Evolutionary conservation across 1,140 invertebrate genomes (phyloP).

Genomic region (Drosophila paulistorum): DNA sequence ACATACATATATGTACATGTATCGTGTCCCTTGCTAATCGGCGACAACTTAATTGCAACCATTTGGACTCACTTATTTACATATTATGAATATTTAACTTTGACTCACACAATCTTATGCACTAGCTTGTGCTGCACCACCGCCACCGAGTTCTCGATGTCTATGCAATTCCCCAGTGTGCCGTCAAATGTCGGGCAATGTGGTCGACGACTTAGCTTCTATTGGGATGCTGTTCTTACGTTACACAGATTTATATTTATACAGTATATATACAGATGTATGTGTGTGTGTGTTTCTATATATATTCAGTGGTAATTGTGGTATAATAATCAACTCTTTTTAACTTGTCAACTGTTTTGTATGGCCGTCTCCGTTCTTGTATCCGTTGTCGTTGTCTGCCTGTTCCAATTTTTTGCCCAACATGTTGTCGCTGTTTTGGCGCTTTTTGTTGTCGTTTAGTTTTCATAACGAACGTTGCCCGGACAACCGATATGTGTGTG

Average conservation of each 20-base stretch:
- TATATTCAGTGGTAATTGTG: background rate
- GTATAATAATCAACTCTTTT: slow-evolving; percentile 8
- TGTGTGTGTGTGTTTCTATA: background rate
- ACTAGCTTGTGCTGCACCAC: slow-evolving; percentile 82
- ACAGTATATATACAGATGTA: background rate
- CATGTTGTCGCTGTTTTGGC: slow-evolving; percentile 53
- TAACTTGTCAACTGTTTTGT: slow-evolving; percentile 6
- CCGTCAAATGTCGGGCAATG: slow-evolving; percentile 49
- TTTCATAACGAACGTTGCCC: slow-evolving; percentile 75
- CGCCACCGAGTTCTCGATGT: slow-evolving; percentile 75
- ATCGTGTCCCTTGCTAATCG: slow-evolving; percentile 12
- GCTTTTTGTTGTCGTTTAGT: slow-evolving; percentile 75
- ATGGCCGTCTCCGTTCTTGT: background rate
- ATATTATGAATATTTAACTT: slow-evolving; percentile 52
- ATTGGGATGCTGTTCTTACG: slow-evolving; percentile 4
- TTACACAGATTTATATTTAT: background rate
- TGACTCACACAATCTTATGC: slow-evolving; percentile 77
- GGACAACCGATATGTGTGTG: slow-evolving; percentile 56
- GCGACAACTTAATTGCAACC: slow-evolving; percentile 50
- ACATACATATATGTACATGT: background rate
- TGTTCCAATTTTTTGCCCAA: slow-evolving; percentile 60
- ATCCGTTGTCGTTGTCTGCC: slow-evolving; percentile 44
- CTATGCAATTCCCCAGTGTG: slow-evolving; percentile 83
- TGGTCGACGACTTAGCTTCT: slow-evolving; percentile 40
- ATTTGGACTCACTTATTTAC: slow-evolving; percentile 56